Evolutionary conservation across 2,888 invertebrate species (phyloP).

Genomic region (Rhogogaster chlorosoma): DNA sequence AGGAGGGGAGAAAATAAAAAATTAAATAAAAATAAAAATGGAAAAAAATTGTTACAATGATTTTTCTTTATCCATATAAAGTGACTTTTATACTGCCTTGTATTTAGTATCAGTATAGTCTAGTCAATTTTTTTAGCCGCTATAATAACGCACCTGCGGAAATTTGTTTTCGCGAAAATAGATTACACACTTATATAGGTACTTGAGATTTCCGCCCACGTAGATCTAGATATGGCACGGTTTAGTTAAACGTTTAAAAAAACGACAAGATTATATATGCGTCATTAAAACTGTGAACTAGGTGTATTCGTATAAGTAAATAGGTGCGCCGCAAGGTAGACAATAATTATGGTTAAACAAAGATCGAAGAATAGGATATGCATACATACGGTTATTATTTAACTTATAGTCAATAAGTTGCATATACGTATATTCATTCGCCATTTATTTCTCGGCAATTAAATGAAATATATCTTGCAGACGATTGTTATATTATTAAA

Average conservation of each 20-base stretch:
- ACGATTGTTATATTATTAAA: not conserved
- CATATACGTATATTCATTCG: not conserved
- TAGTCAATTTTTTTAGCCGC: too few relatives aligned
- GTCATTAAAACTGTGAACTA: constrained; percentile 6
- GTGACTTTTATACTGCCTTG: not conserved
- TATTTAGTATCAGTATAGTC: not conserved
- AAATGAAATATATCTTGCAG: not conserved
- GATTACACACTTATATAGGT: not conserved
- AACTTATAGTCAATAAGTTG: not conserved
- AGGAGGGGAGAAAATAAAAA: too few relatives aligned
- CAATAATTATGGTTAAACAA: constrained; percentile 11
- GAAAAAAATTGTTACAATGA: not conserved
- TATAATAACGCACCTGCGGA: not conserved
- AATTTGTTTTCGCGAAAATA: constrained; percentile 33
- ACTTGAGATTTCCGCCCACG: constrained; percentile 22
- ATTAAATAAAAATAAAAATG: not conserved
- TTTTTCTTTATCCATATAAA: too few relatives aligned
- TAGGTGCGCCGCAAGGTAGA: constrained; percentile 6
- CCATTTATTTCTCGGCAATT: not conserved
- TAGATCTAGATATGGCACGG: constrained; percentile 35
- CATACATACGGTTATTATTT: not conserved
- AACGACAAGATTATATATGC: not conserved
- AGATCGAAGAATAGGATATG: not conserved
- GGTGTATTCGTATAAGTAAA: not conserved
- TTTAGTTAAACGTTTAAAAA: constrained; percentile 13